Evolutionary conservation across 2,113 vertebrate species (phyloP).

Genomic region (Limnothrissa miodon): DNA sequence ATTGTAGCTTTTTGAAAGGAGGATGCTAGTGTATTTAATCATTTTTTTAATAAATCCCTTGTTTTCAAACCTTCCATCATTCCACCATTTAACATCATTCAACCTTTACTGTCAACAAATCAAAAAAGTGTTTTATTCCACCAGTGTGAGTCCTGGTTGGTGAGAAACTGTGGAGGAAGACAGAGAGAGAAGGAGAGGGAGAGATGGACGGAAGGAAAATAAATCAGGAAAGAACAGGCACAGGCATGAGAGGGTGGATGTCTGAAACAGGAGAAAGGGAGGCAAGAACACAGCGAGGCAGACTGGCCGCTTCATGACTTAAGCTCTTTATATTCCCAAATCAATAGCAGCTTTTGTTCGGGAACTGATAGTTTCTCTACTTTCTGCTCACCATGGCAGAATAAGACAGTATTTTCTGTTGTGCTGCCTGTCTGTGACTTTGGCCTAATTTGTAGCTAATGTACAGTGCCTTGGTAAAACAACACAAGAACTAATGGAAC

Average conservation of each 20-base stretch:
- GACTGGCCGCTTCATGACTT: background rate
- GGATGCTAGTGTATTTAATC: too few species aligned
- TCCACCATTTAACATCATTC: background rate
- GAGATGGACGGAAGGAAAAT: background rate
- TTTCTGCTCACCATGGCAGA: constrained; percentile 18
- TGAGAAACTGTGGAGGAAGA: background rate
- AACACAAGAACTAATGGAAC: background rate
- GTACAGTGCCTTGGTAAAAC: background rate
- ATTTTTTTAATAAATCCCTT: too few species aligned
- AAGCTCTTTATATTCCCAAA: constrained; percentile 11
- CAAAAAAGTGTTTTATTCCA: background rate
- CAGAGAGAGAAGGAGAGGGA: background rate
- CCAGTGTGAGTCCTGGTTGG: background rate
- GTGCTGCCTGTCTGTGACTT: background rate
- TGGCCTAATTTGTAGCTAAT: background rate
- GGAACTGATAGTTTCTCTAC: background rate
- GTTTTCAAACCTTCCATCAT: background rate
- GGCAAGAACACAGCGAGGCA: background rate
- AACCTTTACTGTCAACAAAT: background rate
- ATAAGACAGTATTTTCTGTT: background rate
- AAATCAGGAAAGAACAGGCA: background rate
- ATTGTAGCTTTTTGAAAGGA: background rate
- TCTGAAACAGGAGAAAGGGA: constrained; percentile 9
- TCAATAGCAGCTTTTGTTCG: constrained; percentile 26
- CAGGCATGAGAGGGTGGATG: background rate